Evolutionary conservation across 2,888 invertebrate species (phyloP), one percentile per base, ranked within the genome.

Genomic region (Cacoxenus indagator): DNA sequence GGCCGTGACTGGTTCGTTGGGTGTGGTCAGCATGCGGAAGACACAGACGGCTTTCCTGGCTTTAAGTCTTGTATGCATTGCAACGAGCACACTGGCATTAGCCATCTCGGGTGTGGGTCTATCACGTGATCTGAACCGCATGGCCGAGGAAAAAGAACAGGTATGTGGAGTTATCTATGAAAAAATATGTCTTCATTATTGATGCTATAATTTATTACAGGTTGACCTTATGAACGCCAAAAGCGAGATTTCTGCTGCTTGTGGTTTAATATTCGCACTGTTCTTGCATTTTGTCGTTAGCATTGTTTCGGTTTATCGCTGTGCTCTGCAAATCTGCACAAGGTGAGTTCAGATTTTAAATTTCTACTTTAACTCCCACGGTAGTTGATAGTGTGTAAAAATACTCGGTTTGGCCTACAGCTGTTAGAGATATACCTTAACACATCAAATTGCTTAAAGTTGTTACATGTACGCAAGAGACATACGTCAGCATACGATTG

Each of bases 21-120:
- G 88, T 62, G 87, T 88, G 70, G 87, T 88, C 64, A 87, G 88
- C 77, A 82, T 88, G 74, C 82, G 85, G 31, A 87, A 87, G 68
- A 86, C 87, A 2, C 86, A 86, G 71, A 87, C 87, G 27, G 88
- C 87, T 43, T 88, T 88, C 75, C 68, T 88, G 75, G 88, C 88
- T 9, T 75, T 87, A 14, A 88, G 87, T 75, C 77, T 88, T 74
- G 85, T 88, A 46, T 88, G 88, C 74, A 87, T 88, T 57, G 88
- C 88, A 4, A 86, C 87, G 54, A 87, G 87, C 70, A 88, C 88
- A 4, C 67, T 88, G 68, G 88, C 87, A 4, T 70, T 88, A 75
- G 88, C 88, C 26, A 83, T 88, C 70, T 86, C 87, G 27, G 88
- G 88, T 11, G 86, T 86, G 70, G 88, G 88, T 9, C 71, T 88